Evolutionary conservation across 2,797 vertebrate genomes (phyloP).

Genomic region (Mycteria americana): DNA sequence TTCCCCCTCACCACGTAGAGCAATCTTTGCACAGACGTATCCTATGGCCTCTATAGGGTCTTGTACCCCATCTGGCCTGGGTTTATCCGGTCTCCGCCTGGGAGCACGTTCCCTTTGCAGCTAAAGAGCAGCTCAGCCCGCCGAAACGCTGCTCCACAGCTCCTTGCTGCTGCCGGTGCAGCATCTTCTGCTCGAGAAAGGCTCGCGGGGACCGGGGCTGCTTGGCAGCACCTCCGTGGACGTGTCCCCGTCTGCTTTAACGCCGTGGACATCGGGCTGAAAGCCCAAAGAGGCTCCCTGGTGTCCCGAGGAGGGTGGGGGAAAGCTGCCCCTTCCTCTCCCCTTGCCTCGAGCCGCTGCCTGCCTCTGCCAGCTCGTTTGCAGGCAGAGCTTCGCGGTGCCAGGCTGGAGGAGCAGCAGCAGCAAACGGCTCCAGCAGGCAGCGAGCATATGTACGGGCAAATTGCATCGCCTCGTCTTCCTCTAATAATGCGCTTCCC

Average conservation of each 20-base stretch:
- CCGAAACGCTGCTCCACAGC: neutral
- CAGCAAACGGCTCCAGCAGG: fast-evolving
- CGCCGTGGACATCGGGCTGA: fast-evolving
- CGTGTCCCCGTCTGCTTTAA: neutral
- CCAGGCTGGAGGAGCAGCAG: neutral
- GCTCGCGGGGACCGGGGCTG: neutral
- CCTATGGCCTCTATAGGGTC: neutral
- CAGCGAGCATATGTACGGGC: neutral
- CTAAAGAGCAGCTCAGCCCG: neutral
- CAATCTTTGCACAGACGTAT: neutral
- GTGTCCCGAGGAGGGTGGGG: fast-evolving
- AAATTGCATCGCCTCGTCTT: neutral
- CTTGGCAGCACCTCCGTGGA: neutral
- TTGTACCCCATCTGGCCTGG: neutral
- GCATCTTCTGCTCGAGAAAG: neutral
- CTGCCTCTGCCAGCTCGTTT: neutral
- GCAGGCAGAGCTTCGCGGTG: neutral
- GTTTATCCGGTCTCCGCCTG: neutral
- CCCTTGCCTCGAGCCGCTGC: neutral
- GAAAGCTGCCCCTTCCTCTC: neutral
- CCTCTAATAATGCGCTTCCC: neutral
- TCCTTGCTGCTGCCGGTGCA: neutral
- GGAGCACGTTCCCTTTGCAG: neutral
- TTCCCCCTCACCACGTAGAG: fast-evolving
- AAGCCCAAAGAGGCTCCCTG: neutral